Evolutionary conservation across 2,113 vertebrate genomes (phyloP).

Genomic region (Oplegnathus fasciatus): DNA sequence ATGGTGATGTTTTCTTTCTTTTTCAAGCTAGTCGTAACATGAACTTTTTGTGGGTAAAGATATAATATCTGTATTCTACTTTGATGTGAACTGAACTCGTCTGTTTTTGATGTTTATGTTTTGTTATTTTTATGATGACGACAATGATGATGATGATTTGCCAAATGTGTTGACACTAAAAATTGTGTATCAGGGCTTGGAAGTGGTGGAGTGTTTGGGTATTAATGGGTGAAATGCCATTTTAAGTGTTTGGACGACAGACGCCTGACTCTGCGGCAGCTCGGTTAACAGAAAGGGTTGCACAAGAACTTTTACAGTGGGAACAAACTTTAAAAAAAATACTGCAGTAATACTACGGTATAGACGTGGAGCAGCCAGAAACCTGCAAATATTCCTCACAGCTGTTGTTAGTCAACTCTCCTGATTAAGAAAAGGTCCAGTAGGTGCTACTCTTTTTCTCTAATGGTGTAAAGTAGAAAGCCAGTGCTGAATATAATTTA

Average conservation of each 20-base stretch:
- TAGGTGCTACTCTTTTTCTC: constrained; percentile 25
- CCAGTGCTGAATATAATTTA: constrained; percentile 3
- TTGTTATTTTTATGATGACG: constrained; percentile 85
- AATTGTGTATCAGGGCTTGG: constrained; percentile 73
- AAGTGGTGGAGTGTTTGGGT: constrained; percentile 73
- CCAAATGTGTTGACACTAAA: constrained; percentile 88
- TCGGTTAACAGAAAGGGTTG: background rate
- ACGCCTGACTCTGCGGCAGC: constrained; percentile 28
- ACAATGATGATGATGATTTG: constrained; percentile 84
- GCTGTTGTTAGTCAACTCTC: constrained; percentile 6
- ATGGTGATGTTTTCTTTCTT: constrained; percentile 87
- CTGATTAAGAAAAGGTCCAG: background rate
- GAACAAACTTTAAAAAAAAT: constrained; percentile 23
- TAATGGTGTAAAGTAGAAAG: background rate
- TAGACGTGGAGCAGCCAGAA: background rate
- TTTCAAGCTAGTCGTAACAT: constrained; percentile 94
- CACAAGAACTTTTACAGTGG: constrained; percentile 6
- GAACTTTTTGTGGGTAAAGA: constrained; percentile 89
- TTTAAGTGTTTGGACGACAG: constrained; percentile 47
- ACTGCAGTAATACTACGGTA: constrained; percentile 10
- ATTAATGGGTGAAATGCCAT: constrained; percentile 77
- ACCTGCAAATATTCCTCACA: constrained; percentile 15
- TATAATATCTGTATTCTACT: constrained; percentile 81
- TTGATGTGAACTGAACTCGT: constrained; percentile 83
- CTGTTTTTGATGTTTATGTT: constrained; percentile 89